Evolutionary conservation across 2,113 vertebrate genomes (phyloP).

Genomic region (Panthera tigris): DNA sequence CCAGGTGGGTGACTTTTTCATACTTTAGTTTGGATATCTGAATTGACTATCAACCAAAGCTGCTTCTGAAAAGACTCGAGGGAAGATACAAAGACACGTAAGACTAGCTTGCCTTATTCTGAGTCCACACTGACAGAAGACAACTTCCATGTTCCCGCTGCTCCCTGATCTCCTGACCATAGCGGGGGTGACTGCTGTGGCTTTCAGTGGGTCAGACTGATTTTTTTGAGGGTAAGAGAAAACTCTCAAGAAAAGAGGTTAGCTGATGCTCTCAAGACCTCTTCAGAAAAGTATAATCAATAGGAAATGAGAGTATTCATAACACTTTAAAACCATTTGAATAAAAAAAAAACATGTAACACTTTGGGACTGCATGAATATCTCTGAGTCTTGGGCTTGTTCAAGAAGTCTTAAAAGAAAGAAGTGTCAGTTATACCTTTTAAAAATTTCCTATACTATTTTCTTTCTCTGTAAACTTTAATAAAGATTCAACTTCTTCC

Average conservation of each 20-base stretch:
- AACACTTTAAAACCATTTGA: neutral
- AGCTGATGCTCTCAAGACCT: neutral
- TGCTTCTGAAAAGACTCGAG: neutral
- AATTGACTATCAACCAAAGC: conserved; percentile 45
- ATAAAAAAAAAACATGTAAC: neutral
- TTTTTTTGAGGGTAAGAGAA: neutral
- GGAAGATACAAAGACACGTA: neutral
- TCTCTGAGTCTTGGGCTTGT: neutral
- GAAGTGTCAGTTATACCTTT: neutral
- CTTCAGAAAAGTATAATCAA: neutral
- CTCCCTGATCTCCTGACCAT: neutral
- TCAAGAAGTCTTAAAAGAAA: neutral
- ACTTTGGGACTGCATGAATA: neutral
- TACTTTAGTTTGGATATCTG: conserved; percentile 48
- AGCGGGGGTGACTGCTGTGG: rapidly evolving
- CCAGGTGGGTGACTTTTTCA: neutral
- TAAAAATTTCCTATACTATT: neutral
- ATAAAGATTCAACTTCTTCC: neutral
- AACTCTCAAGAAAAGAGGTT: neutral
- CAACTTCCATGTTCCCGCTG: neutral
- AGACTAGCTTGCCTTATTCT: neutral
- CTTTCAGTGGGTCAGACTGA: neutral
- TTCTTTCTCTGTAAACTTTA: neutral
- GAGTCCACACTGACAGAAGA: neutral
- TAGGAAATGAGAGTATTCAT: neutral